phyloP scores from a whole-genome alignment of 2,113 vertebrate genomes.

The Zingel zingel region DNA sequence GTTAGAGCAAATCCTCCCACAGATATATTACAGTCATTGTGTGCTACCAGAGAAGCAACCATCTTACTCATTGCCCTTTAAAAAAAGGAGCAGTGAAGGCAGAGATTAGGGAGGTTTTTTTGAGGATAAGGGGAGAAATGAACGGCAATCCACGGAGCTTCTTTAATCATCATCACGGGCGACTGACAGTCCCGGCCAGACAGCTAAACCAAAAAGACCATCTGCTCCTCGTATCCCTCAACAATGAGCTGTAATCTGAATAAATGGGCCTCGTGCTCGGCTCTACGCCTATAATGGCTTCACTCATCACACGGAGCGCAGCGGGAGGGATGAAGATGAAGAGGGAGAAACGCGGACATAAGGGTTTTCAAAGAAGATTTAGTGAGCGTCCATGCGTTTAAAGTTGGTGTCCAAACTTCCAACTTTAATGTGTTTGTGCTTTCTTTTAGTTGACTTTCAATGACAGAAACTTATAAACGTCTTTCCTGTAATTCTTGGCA shows the following conservation, averaged over 20 bases:
- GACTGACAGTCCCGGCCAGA: conserved; percentile 68
- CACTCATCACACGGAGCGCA: conserved; percentile 49
- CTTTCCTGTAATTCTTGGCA: too few species aligned
- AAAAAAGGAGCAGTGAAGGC: conserved; percentile 17
- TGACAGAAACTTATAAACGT: too few species aligned
- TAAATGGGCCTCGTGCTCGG: conserved; percentile 75
- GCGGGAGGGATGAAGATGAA: conserved; percentile 48
- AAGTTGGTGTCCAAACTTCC: fast-evolving
- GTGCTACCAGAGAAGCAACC: not conserved
- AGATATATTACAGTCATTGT: not conserved
- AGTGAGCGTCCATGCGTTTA: not conserved
- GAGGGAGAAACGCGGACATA: not conserved
- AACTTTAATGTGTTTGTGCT: conserved; percentile 10
- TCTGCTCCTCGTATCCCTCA: conserved; percentile 78
- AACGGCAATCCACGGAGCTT: conserved; percentile 51
- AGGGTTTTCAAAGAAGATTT: not conserved
- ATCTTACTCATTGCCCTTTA: conserved; percentile 28
- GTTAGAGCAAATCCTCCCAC: not conserved
- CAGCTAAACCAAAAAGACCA: conserved; percentile 65
- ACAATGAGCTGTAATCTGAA: conserved; percentile 81
- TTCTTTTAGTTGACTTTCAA: not conserved
- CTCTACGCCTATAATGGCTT: conserved; percentile 48
- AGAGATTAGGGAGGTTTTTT: not conserved
- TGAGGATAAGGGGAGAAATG: conserved; percentile 13
- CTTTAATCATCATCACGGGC: conserved; percentile 83